Evolutionary conservation across 2,797 vertebrate species (phyloP).

Genomic region (Petrocephalus sullivani): DNA sequence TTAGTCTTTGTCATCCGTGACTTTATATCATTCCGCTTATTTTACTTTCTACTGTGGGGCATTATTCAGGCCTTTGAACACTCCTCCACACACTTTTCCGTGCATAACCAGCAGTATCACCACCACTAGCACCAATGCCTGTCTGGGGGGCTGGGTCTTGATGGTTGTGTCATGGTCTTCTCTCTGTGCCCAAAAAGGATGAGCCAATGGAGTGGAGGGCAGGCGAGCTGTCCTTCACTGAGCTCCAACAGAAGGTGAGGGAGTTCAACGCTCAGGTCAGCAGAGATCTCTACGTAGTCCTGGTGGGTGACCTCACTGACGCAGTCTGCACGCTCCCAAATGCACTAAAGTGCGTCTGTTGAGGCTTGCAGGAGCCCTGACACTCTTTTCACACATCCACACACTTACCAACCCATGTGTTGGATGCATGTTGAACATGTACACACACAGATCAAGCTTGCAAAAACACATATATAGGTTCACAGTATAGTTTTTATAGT

Average conservation of each 20-base stretch:
- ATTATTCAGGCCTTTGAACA: too few relatives aligned
- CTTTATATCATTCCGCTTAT: too few relatives aligned
- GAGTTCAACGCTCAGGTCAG: slow-evolving; percentile 92
- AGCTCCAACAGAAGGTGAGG: slow-evolving; percentile 82
- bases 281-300: slow-evolving; percentile 89
- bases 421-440: slow-evolving; percentile 28
- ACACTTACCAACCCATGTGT: background rate
- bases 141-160: background rate
- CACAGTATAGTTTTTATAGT: background rate
- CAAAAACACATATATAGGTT: background rate
- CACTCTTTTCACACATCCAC: background rate
- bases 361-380: background rate
- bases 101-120: background rate
- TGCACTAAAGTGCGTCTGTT: background rate
- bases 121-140: background rate
- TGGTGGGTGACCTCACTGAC: slow-evolving; percentile 54
- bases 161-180: background rate
- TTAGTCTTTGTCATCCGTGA: too few relatives aligned
- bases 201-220: slow-evolving; percentile 70
- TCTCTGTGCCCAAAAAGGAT: slow-evolving; percentile 60
- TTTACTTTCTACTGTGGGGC: too few relatives aligned
- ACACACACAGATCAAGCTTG: background rate
- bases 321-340: background rate
- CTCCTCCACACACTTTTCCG: background rate
- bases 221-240: slow-evolving; percentile 65